Base-by-base conservation (phyloP, 2,797 vertebrate genomes). In the Acridotheres tristis region DNA sequence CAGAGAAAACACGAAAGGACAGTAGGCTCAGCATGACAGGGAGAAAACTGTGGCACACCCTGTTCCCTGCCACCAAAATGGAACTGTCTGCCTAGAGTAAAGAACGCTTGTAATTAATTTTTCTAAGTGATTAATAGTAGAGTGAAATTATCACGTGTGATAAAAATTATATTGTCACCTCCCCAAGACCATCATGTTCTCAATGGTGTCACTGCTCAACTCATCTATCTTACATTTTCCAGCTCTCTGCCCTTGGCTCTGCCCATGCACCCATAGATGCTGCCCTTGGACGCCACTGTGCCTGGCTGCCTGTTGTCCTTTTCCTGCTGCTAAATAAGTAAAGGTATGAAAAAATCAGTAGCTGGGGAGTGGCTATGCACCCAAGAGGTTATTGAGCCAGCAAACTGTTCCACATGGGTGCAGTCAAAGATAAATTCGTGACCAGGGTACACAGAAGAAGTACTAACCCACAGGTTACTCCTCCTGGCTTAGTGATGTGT, bases 221-320 rank as follows among this genome's bases (percentile, higher is more conserved):
- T 69, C 1, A 0, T 69, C 43, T 87, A 3, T 47, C 59, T 80
- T 58, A 50, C 53, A 26, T 82, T 79, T 86, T 67, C 74, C 90
- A 89, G 72, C 13, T 7, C 55, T 81, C 38, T 95, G 92, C 66
- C 91, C 94, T 96, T 92, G 77, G 50, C 76, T 76, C 73, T 69
- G 82, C 25, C 90, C 63, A 29, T 65, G 82, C 53, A 32, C 51
- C 81, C 5, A 3, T 43, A 80, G 83, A 51, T 40, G 45, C 26
- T 90, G 85, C 25, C 71, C 66, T 38, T 38, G 83, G 57, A 58
- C 61, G 57, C 65, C 53, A 14, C 32, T 61, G 40, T 96, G 67
- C 63, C 89, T 93, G 85, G 7, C 76, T 91, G 79, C 79, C 55
- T 59, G 36, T 15, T 72, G 50, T 51, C 54, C 8, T 1, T 85